Evolutionary conservation across 2,797 vertebrate genomes (phyloP), one percentile per base, ranked within the genome.

Genomic region (Acrocephalus scirpaceus): DNA sequence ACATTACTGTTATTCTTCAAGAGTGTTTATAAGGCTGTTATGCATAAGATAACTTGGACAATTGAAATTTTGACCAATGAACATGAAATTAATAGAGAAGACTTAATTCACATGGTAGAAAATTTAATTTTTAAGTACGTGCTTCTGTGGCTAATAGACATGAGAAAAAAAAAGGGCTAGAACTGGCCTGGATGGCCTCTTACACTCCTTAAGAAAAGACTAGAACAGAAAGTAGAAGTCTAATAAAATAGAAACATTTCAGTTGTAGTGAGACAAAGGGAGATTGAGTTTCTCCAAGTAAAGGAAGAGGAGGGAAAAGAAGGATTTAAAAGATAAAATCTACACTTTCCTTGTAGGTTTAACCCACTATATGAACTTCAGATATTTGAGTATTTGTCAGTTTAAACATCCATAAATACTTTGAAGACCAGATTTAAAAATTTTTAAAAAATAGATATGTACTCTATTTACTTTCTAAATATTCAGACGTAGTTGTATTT

Each of bases 371-470:
- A 5, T 83, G 32, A 64, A 14, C 18, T 48, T 48, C 29, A 40
- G 27, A 12, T 60, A 11, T 26, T 38, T 1, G 20, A n/a, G 3
- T 69, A 11, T 74, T 51, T 61, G 26, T 17, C 27, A 32, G 6
- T 62, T 67, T n/a, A 44, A 86, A 42, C 22, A 44, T 36, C 9
- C 3, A 1, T 45, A 53, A 21, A 17, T 51, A 19, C 40, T 58
- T 65, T 6, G 22, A 75, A 90, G 23, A 62, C 19, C 7, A 40
- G 14, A 16, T 58, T 91, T 71, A 26, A 62, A 92, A 87, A 34
- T 3, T 8, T 0, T 3, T 4, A 38, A 34, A 36, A 56, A 38
- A 9, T 1, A n/a, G 3, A 5, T 50, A 10, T 25, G 58, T 48
- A 22, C n/a, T 73, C 9, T n/a, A 1, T 72, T 78, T 75, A 17